phyloP scores from a whole-genome alignment of 2,113 vertebrate species.

The Gnathonemus longibarbis region DNA sequence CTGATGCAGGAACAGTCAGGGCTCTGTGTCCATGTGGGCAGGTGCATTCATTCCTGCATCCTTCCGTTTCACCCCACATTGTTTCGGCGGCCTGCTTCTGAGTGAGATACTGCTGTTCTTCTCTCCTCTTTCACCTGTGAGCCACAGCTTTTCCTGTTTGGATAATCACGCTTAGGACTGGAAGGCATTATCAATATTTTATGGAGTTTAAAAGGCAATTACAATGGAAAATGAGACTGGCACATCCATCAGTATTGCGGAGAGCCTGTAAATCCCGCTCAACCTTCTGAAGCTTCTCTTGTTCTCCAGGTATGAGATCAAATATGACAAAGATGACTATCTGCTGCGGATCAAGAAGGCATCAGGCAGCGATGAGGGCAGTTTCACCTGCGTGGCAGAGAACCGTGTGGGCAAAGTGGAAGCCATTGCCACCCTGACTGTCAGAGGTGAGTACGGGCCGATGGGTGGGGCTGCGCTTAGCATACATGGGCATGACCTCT shows the following conservation, averaged over 20 bases:
- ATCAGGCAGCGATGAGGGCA: conserved; percentile 75
- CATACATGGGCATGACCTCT: background rate
- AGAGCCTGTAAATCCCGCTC: background rate
- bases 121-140: background rate
- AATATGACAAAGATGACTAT: conserved; percentile 92
- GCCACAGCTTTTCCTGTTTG: background rate
- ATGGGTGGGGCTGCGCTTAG: too few relatives aligned
- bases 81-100: background rate
- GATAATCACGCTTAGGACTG: background rate
- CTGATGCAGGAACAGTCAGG: background rate
- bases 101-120: background rate
- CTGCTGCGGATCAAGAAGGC: conserved; percentile 89
- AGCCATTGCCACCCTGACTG: conserved; percentile 83
- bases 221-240: background rate
- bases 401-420: conserved; percentile 94
- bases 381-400: conserved; percentile 85
- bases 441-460: conserved; percentile 71
- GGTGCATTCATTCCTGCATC: background rate
- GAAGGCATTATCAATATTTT: background rate
- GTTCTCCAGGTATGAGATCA: conserved; percentile 83
- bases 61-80: background rate
- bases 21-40: background rate
- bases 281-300: background rate
- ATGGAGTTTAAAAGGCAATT: background rate
- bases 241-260: background rate